A percentile compares a stretch with the other conserved stretches of the same genome.
These are phyloP conservation scores for Pteromalus puparum DNA, from an alignment of 1,140 invertebrate species.

Conservation along the genomic window DNA sequence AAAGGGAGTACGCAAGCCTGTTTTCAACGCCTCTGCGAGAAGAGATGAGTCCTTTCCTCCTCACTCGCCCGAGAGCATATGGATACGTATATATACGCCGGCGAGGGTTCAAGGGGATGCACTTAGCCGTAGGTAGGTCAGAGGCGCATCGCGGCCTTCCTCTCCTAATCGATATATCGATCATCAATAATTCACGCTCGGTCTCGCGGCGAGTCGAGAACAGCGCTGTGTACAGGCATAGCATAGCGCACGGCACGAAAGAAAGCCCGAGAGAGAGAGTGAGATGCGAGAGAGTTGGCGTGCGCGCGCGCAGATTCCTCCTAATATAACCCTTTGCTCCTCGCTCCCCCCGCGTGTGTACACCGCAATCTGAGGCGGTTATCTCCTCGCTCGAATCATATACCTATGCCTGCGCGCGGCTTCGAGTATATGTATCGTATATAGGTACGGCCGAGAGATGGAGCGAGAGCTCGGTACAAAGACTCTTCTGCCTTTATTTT, in stretches of 20 bases:
- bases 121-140: constrained; percentile 51
- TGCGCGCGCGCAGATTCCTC: no score
- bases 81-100: neutral
- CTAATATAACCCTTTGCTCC: neutral
- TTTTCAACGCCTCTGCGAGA: constrained; percentile 15
- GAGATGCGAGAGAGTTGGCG: neutral
- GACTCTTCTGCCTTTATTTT: constrained; percentile 17
- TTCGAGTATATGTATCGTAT: neutral
- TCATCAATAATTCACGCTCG: constrained; percentile 56
- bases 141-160: constrained; percentile 27
- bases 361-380: constrained; percentile 42
- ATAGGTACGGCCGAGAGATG: neutral
- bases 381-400: constrained; percentile 48
- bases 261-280: neutral
- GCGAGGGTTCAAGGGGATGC: constrained; percentile 39
- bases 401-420: neutral
- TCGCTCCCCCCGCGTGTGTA: neutral
- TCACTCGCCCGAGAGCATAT: neutral
- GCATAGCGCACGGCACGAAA: neutral
- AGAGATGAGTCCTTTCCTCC: neutral
- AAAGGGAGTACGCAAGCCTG: neutral
- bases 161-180: constrained; percentile 54
- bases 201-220: neutral
- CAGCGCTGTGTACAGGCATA: neutral
- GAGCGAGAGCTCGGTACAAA: neutral